Evolutionary conservation across 1,140 invertebrate species (phyloP).

Genomic region (Pararge aegeria): DNA sequence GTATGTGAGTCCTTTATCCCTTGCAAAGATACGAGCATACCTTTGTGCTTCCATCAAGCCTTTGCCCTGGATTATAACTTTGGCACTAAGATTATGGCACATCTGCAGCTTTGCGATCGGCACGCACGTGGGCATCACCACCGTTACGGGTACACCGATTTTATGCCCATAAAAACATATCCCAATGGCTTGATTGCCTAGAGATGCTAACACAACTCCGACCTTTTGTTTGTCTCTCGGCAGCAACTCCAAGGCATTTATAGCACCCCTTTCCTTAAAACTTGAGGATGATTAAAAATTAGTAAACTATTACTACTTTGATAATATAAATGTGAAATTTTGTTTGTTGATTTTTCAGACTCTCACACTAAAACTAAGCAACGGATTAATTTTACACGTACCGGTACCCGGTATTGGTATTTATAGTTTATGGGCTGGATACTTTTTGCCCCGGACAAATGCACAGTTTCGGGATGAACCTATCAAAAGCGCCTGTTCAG

Average conservation of each 20-base stretch:
- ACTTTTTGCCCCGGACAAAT: no score
- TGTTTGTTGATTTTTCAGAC: no score
- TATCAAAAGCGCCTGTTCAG: no score
- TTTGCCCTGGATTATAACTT: constrained; percentile 82
- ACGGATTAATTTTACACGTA: no score
- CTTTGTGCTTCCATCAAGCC: constrained; percentile 51
- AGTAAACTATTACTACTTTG: no score
- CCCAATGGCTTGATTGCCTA: constrained; percentile 84
- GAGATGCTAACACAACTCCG: constrained; percentile 89
- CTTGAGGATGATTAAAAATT: constrained; percentile 34
- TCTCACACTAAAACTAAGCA: no score
- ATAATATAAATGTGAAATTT: no score
- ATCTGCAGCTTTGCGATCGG: constrained; percentile 88
- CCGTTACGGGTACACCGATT: constrained; percentile 86
- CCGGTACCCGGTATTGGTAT: no score
- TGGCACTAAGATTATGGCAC: constrained; percentile 85
- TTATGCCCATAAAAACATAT: constrained; percentile 86
- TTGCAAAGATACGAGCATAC: constrained; percentile 48
- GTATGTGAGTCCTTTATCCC: constrained; percentile 57
- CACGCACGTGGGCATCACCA: constrained; percentile 88
- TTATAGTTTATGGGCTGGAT: no score
- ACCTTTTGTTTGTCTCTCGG: constrained; percentile 81
- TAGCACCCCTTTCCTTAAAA: constrained; percentile 90
- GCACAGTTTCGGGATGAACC: no score
- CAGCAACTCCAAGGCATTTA: constrained; percentile 85